phyloP scores from a whole-genome alignment of 2,113 vertebrate genomes.

The Montifringilla adamsi region DNA sequence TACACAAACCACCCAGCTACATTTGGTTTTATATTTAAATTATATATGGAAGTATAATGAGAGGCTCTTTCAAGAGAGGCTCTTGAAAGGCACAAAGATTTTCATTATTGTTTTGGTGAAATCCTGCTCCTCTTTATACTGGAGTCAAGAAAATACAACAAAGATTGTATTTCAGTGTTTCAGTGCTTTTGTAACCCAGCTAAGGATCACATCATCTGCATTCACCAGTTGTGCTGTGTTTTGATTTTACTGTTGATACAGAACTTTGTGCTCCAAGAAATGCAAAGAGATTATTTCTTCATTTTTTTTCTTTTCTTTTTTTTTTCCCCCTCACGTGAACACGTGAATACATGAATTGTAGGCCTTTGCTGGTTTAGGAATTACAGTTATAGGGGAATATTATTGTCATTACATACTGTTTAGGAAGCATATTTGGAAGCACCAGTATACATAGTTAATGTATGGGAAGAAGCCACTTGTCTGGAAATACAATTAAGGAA shows the following conservation, averaged over 20 bases:
- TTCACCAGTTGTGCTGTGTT: not conserved
- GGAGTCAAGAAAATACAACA: not conserved
- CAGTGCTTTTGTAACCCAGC: not conserved
- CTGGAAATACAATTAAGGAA: not conserved
- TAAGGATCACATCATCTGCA: not conserved
- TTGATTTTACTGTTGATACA: not conserved
- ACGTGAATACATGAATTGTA: not conserved
- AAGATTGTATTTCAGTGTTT: not conserved
- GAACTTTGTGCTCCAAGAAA: not conserved
- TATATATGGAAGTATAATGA: not conserved
- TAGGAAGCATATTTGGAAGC: not conserved
- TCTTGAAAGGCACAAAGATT: not conserved
- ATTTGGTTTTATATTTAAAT: not conserved
- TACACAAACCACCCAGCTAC: not conserved
- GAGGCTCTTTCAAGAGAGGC: not conserved
- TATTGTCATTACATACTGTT: not conserved
- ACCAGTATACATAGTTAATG: not conserved
- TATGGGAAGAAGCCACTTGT: not conserved
- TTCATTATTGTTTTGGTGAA: not conserved
- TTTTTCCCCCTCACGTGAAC: fast-evolving
- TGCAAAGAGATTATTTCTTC: not conserved
- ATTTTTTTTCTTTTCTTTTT: not conserved
- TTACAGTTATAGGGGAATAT: not conserved
- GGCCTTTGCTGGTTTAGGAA: not conserved
- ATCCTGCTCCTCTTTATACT: not conserved